Percentiles rank a stretch among this genome's conserved stretches.
Evolutionary conservation across 1,140 invertebrate genomes (phyloP).

Genomic region (Drosophila ironensis): DNA sequence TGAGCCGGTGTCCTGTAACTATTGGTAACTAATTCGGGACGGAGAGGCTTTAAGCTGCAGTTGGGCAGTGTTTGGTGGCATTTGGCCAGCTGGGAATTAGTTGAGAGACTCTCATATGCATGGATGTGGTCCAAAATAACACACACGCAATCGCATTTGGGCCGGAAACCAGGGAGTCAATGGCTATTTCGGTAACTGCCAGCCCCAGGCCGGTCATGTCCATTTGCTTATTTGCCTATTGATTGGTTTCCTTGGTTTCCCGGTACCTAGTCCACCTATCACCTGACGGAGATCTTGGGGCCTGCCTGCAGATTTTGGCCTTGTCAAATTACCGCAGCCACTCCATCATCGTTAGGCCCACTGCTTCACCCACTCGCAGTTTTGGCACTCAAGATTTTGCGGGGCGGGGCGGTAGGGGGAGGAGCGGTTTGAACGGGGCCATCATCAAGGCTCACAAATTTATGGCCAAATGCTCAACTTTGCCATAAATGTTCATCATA

Average conservation of each 20-base stretch:
- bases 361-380: slow-evolving; percentile 5
- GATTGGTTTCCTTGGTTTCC: slow-evolving; percentile 38
- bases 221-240: slow-evolving; percentile 36
- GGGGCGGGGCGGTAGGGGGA: not conserved
- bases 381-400: too few species aligned
- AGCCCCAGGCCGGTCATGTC: slow-evolving; percentile 22
- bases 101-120: slow-evolving; percentile 29
- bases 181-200: slow-evolving; percentile 32
- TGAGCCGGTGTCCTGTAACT: slow-evolving; percentile 26
- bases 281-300: slow-evolving; percentile 9
- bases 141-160: slow-evolving; percentile 14
- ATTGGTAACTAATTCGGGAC: slow-evolving; percentile 40
- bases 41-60: slow-evolving; percentile 23
- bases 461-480: slow-evolving; percentile 70
- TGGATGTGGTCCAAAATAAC: slow-evolving; percentile 23
- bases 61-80: slow-evolving; percentile 7
- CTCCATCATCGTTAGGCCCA: slow-evolving; percentile 69
- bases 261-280: slow-evolving; percentile 15
- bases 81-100: slow-evolving; percentile 16
- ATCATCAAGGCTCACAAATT: slow-evolving; percentile 59
- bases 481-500: slow-evolving; percentile 78
- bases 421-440: too few species aligned
- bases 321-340: slow-evolving; percentile 74
- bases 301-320: slow-evolving; percentile 38
- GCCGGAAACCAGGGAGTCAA: not conserved